Evolutionary conservation across 2,113 vertebrate genomes (phyloP).

Genomic region (Sialia sialis): DNA sequence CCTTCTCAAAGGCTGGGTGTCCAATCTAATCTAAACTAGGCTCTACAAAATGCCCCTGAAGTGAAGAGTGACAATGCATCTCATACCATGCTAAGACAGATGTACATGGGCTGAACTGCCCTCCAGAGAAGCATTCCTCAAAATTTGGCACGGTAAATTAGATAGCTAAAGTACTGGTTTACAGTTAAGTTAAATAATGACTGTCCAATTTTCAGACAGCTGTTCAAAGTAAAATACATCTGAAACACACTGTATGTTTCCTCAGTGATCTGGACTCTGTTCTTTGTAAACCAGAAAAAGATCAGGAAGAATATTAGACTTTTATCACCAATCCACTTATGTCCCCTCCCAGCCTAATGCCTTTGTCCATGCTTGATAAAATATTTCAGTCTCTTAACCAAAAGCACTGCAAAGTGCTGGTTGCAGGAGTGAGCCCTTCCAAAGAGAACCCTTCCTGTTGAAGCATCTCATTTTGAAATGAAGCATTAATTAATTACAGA

Average conservation of each 20-base stretch:
- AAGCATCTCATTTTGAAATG: neutral
- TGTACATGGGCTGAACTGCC: neutral
- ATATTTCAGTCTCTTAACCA: neutral
- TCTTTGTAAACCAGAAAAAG: neutral
- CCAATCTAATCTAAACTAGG: neutral
- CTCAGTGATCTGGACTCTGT: neutral
- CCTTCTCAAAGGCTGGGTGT: neutral
- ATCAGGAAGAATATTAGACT: neutral
- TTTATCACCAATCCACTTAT: neutral
- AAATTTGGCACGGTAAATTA: neutral
- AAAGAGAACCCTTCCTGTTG: neutral
- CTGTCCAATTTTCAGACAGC: neutral
- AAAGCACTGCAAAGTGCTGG: neutral
- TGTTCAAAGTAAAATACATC: neutral
- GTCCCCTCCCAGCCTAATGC: neutral
- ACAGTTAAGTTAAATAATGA: neutral
- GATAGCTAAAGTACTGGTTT: neutral
- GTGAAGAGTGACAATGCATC: neutral
- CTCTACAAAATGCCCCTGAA: neutral
- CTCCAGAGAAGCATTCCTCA: neutral
- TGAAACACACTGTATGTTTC: neutral
- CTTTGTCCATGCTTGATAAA: neutral
- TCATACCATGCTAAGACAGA: neutral
- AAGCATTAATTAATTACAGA: neutral
- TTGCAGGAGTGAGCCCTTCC: neutral